phyloP scores from a whole-genome alignment of 2,888 invertebrate species.

The Apodemia duryi region DNA sequence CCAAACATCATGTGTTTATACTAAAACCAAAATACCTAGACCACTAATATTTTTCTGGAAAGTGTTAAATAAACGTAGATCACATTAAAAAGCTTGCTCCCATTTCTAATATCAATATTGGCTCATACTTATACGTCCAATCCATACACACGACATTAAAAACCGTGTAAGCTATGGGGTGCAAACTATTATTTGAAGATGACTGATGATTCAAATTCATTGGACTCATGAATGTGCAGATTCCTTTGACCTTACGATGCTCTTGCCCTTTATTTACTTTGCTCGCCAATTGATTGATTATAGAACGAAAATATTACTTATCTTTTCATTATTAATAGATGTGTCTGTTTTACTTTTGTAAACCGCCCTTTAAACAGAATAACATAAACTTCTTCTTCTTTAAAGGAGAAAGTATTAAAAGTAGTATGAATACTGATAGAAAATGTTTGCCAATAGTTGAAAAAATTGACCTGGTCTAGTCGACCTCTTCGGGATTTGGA shows the following conservation, averaged over 20 bases:
- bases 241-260: constrained; percentile 53
- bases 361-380: neutral
- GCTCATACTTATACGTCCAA: constrained; percentile 27
- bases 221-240: constrained; percentile 72
- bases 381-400: too few species aligned
- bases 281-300: constrained; percentile 41
- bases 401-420: too few species aligned
- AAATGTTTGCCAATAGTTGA: too few species aligned
- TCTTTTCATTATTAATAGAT: constrained; percentile 25
- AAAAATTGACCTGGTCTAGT: too few species aligned
- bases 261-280: constrained; percentile 35
- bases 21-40: too few species aligned
- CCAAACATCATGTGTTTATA: too few species aligned
- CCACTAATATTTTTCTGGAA: too few species aligned
- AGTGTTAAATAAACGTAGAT: too few species aligned
- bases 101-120: constrained; percentile 35
- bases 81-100: constrained; percentile 16
- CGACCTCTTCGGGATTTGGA: too few species aligned
- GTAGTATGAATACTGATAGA: too few species aligned
- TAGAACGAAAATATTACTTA: constrained; percentile 22
- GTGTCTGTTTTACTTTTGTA: constrained; percentile 14
- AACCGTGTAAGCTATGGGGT: constrained; percentile 66
- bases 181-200: constrained; percentile 75
- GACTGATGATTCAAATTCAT: constrained; percentile 68
- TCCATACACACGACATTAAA: constrained; percentile 36